These are phyloP conservation scores for Lepidotrigona ventralis DNA, from an alignment of 1,140 invertebrate genomes.

Conservation along the genomic window DNA sequence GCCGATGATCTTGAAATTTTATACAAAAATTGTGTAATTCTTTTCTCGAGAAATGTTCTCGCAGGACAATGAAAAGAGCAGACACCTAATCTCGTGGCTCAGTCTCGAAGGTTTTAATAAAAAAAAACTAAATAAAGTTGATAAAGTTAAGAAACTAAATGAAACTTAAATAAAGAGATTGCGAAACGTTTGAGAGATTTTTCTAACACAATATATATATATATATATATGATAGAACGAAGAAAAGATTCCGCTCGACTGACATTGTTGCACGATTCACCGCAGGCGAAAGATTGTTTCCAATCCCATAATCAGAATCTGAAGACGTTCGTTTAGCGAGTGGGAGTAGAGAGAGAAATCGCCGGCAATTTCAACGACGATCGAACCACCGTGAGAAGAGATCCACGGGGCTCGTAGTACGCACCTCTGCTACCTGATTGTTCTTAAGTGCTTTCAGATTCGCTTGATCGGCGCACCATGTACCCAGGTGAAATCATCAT, in stretches of 20 bases:
- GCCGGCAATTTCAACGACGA: slow-evolving; percentile 19
- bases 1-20: too few species aligned
- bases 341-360: slow-evolving; percentile 38
- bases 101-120: too few species aligned
- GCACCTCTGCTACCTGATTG: slow-evolving; percentile 41
- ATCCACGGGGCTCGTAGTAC: slow-evolving; percentile 38
- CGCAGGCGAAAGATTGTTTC: not conserved
- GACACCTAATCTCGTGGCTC: too few species aligned
- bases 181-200: too few species aligned
- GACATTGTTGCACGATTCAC: not conserved
- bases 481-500: slow-evolving; percentile 7
- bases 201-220: too few species aligned
- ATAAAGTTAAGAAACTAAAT: too few species aligned
- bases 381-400: slow-evolving; percentile 56
- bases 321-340: slow-evolving; percentile 6
- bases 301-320: not conserved
- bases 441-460: slow-evolving; percentile 16
- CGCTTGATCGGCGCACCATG: slow-evolving; percentile 24
- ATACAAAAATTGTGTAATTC: too few species aligned
- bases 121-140: too few species aligned
- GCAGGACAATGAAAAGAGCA: too few species aligned
- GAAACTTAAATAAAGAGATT: too few species aligned
- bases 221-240: not conserved
- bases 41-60: too few species aligned
- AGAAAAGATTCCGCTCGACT: not conserved